Evolutionary conservation across 64 coral and sea anemone genomes (phyloP).

Genomic region (Montipora sp.): DNA sequence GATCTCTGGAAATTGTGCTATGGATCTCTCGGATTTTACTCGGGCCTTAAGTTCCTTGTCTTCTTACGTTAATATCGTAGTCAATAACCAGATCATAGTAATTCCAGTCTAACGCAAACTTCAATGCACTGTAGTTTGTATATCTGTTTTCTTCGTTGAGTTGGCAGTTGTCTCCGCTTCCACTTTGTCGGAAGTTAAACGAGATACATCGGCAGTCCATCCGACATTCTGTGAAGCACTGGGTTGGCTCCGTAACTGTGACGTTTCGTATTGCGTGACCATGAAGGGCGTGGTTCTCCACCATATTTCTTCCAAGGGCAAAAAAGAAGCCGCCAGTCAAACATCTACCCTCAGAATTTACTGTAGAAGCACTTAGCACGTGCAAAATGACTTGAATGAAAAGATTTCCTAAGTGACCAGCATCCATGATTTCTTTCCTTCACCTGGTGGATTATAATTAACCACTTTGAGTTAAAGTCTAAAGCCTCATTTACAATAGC

Average conservation of each 20-base stretch:
- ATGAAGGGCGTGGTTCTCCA: neutral
- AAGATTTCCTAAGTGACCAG: neutral
- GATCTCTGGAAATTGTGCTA: too few species aligned
- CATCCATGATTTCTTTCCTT: neutral
- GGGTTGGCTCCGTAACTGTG: neutral
- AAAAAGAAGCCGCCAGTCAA: constrained; percentile 3
- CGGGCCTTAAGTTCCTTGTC: too few species aligned
- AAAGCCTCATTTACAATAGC: too few species aligned
- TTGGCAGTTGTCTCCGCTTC: neutral
- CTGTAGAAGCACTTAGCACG: too few species aligned
- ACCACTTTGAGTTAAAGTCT: too few species aligned
- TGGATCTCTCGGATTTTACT: too few species aligned
- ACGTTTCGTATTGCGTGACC: neutral
- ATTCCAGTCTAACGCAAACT: neutral
- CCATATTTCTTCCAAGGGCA: constrained; percentile 14
- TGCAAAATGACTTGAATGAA: neutral
- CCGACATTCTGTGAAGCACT: neutral
- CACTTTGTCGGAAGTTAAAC: neutral
- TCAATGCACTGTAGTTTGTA: neutral
- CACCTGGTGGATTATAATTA: neutral
- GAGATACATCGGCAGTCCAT: constrained; percentile 5
- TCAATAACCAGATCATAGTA: constrained; percentile 14
- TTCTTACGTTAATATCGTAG: neutral
- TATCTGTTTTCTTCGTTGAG: constrained; percentile 19
- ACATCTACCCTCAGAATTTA: neutral